A percentile compares a stretch with the other conserved stretches of the same genome.
Evolutionary conservation across 2,888 invertebrate genomes (phyloP).

Genomic region (Oxyscelio sp.): DNA sequence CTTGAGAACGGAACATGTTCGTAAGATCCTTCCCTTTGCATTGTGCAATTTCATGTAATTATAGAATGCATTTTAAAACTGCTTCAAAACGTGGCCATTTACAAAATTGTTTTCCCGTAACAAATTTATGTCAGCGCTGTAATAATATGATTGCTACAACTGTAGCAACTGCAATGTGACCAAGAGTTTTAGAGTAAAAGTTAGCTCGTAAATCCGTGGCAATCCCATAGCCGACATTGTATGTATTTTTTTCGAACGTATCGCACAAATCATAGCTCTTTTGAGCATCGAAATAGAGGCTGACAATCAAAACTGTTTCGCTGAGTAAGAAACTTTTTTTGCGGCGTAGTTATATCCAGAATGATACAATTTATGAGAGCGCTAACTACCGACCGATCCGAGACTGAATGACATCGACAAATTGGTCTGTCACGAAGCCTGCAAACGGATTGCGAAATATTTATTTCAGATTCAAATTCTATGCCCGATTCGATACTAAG

Average conservation of each 20-base stretch:
- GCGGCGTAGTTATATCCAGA: constrained; percentile 56
- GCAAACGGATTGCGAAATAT: constrained; percentile 52
- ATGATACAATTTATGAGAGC: constrained; percentile 70
- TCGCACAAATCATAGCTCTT: constrained; percentile 64
- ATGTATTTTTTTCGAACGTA: constrained; percentile 27
- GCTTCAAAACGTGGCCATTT: constrained; percentile 29
- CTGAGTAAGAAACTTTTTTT: constrained; percentile 63
- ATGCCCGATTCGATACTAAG: constrained; percentile 36
- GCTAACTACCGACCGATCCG: constrained; percentile 74
- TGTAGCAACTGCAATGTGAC: constrained; percentile 40
- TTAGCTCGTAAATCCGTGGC: constrained; percentile 39
- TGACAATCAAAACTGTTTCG: constrained; percentile 68
- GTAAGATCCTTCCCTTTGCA: constrained; percentile 8
- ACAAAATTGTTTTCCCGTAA: constrained; percentile 40
- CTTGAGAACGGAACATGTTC: constrained; percentile 16
- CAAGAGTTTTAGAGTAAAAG: constrained; percentile 30
- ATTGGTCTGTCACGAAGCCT: constrained; percentile 80
- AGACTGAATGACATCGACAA: constrained; percentile 81
- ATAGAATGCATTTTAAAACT: constrained; percentile 26
- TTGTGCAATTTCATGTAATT: constrained; percentile 25
- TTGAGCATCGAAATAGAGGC: constrained; percentile 44
- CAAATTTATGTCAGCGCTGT: constrained; percentile 31
- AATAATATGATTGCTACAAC: constrained; percentile 53
- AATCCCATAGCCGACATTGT: constrained; percentile 27
- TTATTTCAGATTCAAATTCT: constrained; percentile 36